Base-by-base conservation (phyloP, 1,140 invertebrate species). In the Drosophila leontia region DNA sequence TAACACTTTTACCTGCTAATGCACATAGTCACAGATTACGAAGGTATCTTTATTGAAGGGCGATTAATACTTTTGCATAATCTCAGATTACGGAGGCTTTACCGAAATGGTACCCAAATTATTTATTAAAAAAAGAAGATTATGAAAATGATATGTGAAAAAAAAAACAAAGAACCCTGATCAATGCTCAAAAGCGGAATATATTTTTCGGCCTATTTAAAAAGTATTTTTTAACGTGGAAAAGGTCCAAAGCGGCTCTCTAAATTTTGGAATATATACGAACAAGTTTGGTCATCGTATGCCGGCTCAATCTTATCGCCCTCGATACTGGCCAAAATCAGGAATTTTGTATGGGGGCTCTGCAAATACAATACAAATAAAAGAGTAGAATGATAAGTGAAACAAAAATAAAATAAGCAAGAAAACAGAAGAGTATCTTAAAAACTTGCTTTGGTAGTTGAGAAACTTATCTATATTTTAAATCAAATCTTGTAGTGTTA, bases 301-400 rank as follows among this genome's bases (percentile, higher is more conserved):
- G 63, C 34, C 8, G 80, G 84, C 29, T 88, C 76, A 61, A 88
- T 78, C 50, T 80, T 78, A 47, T 86, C 83, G 51, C 34, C 34
- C 50, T 83, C 76, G 17, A 87, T 8, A 12, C 51, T 68, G 29
- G 84, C 48, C 48, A 51, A 51, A 51, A 51, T 51, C 26, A 51
- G 11, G 29, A 51, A 51, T 17, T 51, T 51, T 12, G 29, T 17
- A 34, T 51, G 48, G 48, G 48, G 29, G n/a, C 48, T 12, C 48
- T 51, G 48, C 9, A 51, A 51, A 34, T 17, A 51, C 5, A 34
- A n/a, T 5, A n/a, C 4, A 7, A 17, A 48, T 26, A 34, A 5
- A 51, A 12, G 19, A 19, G 0, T 7, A 3, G 5, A 29, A 17
- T 32, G 15, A 47, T n/a, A 62, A 34, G 61, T n/a, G 35, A 51